Base-by-base conservation (phyloP, 2,888 invertebrate species). In the Amiota mariae region DNA sequence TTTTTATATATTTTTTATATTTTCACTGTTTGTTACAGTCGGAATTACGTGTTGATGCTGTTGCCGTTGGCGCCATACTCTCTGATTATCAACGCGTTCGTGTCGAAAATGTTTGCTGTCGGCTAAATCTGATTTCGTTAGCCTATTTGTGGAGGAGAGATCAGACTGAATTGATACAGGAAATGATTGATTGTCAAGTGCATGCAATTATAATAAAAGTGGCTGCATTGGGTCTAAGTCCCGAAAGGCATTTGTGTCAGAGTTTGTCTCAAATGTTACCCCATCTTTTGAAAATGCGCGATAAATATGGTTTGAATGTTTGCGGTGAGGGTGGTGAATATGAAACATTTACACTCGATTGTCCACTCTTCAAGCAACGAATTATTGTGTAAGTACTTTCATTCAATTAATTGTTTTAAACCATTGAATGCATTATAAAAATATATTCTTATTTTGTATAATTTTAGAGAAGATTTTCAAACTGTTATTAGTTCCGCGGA, bases 321-420 rank as follows among this genome's bases (percentile, higher is more conserved):
- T 98, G 98, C 90, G 99, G 99, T 20, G 99, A 99, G 91, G 99
- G 99, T 66, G 99, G 99, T 71, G 99, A 99, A 90, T 99, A 98
- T 89, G 99, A 99, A 91, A 97, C 98, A 48, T 96, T 99, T 89
- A 98, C 98, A 9, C 91, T 98, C 76, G 98, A 99, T 91, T 99
- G 99, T 90, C 98, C 99, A 8, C 92, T 99, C 76, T 99, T 98
- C 91, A 94, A 93, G 88, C 96, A 96, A 90, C 93, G 93, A 88
- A 94, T 98, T 90, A 93, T 95, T 81, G 93, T 98, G 97, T 97
- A 91, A 94, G 96, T 94, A 86, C 13, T 56, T 13, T 24, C 24
- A 24, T 24, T 1, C 24, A 3, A 24, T 24, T 24, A 3, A 24
- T 24, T 24, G 18, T 10, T 48, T 10, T 67, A 1, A 1, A 1